Conservation (phyloP, 2,113 vertebrate species). For the Poeciliopsis occidentalis region DNA sequence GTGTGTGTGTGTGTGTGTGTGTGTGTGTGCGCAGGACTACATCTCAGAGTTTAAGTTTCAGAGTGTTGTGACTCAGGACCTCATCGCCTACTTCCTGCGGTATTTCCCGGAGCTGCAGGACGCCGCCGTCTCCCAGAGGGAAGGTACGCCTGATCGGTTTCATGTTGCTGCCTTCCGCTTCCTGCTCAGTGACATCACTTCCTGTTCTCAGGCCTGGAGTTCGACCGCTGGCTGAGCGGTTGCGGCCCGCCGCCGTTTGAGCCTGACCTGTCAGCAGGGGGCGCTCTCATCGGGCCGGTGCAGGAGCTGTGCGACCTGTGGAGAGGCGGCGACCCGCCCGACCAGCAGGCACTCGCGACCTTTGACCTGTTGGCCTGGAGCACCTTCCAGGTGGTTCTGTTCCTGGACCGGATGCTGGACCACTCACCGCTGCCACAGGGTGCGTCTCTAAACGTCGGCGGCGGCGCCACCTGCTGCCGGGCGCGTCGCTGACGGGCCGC, state of each 20-base stretch:
- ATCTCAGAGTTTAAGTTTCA: slow-evolving; percentile 93
- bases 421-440: slow-evolving; percentile 87
- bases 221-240: slow-evolving; percentile 93
- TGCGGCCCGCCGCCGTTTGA: slow-evolving; percentile 90
- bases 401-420: slow-evolving; percentile 93
- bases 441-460: slow-evolving; percentile 36
- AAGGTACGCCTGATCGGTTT: slow-evolving; percentile 76
- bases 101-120: slow-evolving; percentile 93
- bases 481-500: background rate
- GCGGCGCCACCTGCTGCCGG: background rate
- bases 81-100: slow-evolving; percentile 90
- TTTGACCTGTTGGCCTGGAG: slow-evolving; percentile 92
- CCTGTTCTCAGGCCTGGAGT: slow-evolving; percentile 87
- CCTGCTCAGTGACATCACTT: slow-evolving; percentile 29
- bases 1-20: background rate
- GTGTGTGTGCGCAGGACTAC: slow-evolving; percentile 83
- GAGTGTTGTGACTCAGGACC: slow-evolving; percentile 92
- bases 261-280: slow-evolving; percentile 92
- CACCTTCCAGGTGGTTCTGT: slow-evolving; percentile 95
- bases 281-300: slow-evolving; percentile 86
- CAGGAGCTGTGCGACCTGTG: slow-evolving; percentile 90
- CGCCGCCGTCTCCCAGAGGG: slow-evolving; percentile 84
- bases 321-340: slow-evolving; percentile 81
- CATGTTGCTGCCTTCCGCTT: background rate
- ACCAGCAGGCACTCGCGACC: slow-evolving; percentile 73